These are phyloP conservation scores for Vicugna pacos DNA, from an alignment of 2,113 vertebrate species.

Conservation along the genomic window DNA sequence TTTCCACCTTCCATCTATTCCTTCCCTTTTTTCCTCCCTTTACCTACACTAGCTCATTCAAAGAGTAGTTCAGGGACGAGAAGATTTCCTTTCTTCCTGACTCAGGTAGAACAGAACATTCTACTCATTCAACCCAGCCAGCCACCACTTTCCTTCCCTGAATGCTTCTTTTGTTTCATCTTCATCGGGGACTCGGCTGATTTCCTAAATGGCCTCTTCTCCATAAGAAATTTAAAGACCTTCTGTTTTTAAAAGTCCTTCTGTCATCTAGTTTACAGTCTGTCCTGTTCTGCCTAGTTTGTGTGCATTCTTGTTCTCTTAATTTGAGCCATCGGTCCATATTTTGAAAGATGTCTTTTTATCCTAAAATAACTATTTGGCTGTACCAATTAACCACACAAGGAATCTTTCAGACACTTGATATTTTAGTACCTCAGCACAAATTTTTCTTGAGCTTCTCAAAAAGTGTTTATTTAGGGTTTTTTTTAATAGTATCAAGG, in stretches of 20 bases:
- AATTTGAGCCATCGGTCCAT: background rate
- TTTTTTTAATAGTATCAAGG: background rate
- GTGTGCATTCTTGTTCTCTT: background rate
- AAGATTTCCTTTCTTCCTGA: background rate
- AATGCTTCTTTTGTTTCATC: background rate
- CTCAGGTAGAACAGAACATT: background rate
- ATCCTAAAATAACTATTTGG: conserved; percentile 42
- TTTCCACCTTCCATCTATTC: background rate
- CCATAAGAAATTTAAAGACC: background rate
- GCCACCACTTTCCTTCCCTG: background rate
- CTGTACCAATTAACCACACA: background rate
- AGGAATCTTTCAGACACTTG: background rate
- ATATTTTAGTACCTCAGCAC: background rate
- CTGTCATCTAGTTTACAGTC: background rate
- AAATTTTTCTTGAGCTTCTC: conserved; percentile 39
- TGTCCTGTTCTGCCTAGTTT: background rate
- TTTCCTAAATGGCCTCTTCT: background rate
- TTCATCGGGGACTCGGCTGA: background rate
- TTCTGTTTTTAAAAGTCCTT: background rate
- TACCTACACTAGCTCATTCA: background rate
- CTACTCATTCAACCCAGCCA: background rate
- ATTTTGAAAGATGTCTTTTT: conserved; percentile 38
- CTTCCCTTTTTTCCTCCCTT: background rate
- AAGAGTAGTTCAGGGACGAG: background rate
- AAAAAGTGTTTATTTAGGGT: background rate